These are phyloP conservation scores for Platorchestia sp. DNA, from an alignment of 1,140 invertebrate genomes.

Conservation along the genomic window DNA sequence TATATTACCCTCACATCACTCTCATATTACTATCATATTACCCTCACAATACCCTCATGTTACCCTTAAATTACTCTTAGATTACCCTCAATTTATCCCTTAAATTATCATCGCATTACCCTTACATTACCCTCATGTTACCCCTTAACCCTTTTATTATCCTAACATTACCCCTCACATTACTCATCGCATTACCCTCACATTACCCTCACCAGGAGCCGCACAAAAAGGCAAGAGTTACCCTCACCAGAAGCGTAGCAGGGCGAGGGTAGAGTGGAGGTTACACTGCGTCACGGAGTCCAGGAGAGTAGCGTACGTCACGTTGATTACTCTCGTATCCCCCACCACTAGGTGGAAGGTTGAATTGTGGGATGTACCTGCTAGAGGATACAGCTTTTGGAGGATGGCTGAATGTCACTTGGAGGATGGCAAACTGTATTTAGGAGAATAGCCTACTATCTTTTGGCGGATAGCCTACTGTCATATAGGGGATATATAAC, in stretches of 20 bases:
- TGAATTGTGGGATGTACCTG: background rate
- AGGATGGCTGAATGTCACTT: background rate
- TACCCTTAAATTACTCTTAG: too few relatives aligned
- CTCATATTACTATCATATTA: too few relatives aligned
- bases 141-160: too few relatives aligned
- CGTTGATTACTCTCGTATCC: background rate
- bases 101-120: too few relatives aligned
- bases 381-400: background rate
- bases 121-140: too few relatives aligned
- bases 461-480: background rate
- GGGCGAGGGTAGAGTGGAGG: background rate
- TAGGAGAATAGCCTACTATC: too few relatives aligned
- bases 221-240: background rate
- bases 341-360: background rate
- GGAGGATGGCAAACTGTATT: too few relatives aligned
- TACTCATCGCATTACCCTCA: background rate
- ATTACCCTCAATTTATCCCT: too few relatives aligned
- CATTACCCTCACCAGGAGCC: background rate
- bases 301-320: background rate
- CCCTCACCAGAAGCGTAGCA: background rate
- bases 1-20: too few relatives aligned
- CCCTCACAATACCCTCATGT: too few relatives aligned
- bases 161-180: background rate
- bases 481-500: background rate
- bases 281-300: background rate